Conservation (phyloP, 2,888 invertebrate species). For the Tolmerus cingulatus region DNA sequence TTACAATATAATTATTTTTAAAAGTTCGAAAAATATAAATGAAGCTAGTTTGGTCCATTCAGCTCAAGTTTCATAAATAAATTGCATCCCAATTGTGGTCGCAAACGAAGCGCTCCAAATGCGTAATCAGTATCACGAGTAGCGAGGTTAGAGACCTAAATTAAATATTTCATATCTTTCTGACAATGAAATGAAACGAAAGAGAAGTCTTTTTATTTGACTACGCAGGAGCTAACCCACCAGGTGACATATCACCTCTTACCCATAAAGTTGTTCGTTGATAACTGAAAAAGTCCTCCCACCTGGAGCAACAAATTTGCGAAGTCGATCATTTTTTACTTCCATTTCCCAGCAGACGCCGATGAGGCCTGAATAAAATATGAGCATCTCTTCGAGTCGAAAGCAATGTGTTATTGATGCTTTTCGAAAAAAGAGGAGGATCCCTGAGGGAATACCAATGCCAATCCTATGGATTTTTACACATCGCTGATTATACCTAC, state of each 20-base stretch:
- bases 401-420: constrained; percentile 28
- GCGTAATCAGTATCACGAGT: background rate
- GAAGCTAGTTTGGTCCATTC: background rate
- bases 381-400: constrained; percentile 3
- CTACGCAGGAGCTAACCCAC: background rate
- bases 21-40: background rate
- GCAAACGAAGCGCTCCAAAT: background rate
- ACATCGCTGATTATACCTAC: constrained; percentile 27
- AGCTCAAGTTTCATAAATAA: background rate
- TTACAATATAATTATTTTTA: too few relatives aligned
- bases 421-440: constrained; percentile 14
- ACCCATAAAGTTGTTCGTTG: background rate
- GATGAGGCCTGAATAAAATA: constrained; percentile 29
- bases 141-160: background rate
- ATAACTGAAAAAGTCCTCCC: background rate
- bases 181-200: background rate
- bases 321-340: constrained; percentile 32
- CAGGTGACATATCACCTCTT: background rate
- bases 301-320: constrained; percentile 19
- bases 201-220: background rate
- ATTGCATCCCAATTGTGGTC: background rate
- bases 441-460: constrained; percentile 21
- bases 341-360: background rate
- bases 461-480: constrained; percentile 16
- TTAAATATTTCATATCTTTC: background rate